Percentiles rank a stretch among this genome's conserved stretches.
phyloP scores from a whole-genome alignment of 2,888 invertebrate genomes.

The Plutella xylostella region DNA sequence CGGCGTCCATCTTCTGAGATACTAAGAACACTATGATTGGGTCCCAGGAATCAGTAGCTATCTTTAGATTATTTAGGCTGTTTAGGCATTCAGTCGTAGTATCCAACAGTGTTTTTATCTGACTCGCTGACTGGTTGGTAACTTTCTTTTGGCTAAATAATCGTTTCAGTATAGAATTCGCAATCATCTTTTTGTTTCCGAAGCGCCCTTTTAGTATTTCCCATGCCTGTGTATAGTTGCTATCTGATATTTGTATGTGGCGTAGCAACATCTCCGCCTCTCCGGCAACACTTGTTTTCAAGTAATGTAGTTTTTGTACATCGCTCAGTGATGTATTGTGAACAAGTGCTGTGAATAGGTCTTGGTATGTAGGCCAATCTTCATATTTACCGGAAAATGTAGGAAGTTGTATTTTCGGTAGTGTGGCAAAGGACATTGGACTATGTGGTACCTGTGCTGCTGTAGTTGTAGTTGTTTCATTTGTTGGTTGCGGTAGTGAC shows the following conservation, averaged over 20 bases:
- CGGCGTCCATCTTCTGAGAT: constrained; percentile 18
- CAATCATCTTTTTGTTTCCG: constrained; percentile 18
- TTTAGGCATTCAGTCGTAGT: constrained; percentile 21
- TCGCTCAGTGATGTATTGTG: constrained; percentile 11
- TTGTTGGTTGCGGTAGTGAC: background rate
- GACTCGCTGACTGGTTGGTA: constrained; percentile 11
- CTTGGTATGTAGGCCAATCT: constrained; percentile 15
- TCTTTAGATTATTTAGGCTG: constrained; percentile 17
- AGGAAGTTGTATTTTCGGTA: constrained; percentile 17
- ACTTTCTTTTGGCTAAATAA: constrained; percentile 18
- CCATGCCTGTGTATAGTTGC: constrained; percentile 18
- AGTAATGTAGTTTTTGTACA: constrained; percentile 18
- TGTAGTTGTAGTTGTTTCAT: background rate
- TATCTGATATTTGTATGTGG: constrained; percentile 11
- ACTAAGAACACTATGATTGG: background rate
- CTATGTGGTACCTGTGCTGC: background rate
- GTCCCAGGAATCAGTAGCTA: constrained; percentile 13
- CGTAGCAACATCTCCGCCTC: constrained; percentile 17
- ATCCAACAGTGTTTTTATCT: constrained; percentile 20
- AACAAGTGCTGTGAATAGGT: constrained; percentile 14
- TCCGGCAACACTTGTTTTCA: constrained; percentile 16
- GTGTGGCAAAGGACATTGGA: constrained; percentile 1
- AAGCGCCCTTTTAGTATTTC: constrained; percentile 14
- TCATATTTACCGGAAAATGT: constrained; percentile 14
- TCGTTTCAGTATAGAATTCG: constrained; percentile 16